Conservation (phyloP, 1,140 invertebrate species). For the Rhagoletis pomonella region DNA sequence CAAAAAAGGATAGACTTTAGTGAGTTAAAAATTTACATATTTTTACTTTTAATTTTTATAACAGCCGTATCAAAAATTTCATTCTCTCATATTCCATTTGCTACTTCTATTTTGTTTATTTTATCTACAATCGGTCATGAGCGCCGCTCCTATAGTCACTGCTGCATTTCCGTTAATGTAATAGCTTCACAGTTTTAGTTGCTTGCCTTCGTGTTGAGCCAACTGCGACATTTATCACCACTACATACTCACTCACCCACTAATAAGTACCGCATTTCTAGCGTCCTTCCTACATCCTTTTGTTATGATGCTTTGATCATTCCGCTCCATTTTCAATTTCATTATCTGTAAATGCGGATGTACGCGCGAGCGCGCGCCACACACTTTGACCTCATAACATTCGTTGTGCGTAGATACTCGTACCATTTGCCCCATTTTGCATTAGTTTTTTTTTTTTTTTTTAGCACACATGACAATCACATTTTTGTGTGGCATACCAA, state of each 20-base stretch:
- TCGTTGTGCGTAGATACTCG: not conserved
- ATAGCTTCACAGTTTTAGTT: too few species aligned
- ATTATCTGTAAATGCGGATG: conserved; percentile 34
- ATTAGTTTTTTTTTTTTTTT: not conserved
- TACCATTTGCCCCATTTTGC: not conserved
- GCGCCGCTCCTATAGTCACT: too few species aligned
- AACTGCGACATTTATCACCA: not conserved
- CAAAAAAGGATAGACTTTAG: too few species aligned
- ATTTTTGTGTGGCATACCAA: not conserved
- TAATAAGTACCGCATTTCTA: not conserved
- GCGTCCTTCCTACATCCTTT: not conserved
- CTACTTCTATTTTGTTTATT: too few species aligned
- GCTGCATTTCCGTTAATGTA: too few species aligned
- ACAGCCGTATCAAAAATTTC: too few species aligned
- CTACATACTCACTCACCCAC: too few species aligned
- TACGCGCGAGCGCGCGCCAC: not conserved
- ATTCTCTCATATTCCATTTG: too few species aligned
- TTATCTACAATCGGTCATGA: too few species aligned
- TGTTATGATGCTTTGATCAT: not conserved
- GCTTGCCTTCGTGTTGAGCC: too few species aligned
- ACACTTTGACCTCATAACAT: not conserved
- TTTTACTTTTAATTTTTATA: too few species aligned
- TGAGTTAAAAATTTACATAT: too few species aligned
- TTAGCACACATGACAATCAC: not conserved
- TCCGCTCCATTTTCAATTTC: conserved; percentile 37